Percentiles rank a stretch among this genome's conserved stretches.
These are phyloP conservation scores for Dysdera silvatica DNA, from an alignment of 1,140 invertebrate genomes.

Conservation along the genomic window DNA sequence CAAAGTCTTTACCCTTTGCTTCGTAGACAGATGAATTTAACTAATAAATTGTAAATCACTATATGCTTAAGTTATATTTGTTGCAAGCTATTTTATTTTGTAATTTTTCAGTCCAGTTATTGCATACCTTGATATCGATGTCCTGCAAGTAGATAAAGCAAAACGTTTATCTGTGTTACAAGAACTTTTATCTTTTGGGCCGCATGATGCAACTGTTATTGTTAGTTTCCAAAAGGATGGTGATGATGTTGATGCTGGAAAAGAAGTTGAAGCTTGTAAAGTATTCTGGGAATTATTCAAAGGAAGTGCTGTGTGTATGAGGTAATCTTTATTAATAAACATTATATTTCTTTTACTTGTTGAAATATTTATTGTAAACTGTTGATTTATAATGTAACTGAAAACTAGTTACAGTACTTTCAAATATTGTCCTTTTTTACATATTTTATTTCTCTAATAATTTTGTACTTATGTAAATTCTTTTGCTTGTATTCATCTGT, in stretches of 20 bases:
- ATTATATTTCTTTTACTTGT: background rate
- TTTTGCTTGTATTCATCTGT: too few relatives aligned
- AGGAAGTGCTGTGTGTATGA: conserved; percentile 74
- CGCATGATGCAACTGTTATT: conserved; percentile 90
- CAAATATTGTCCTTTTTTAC: too few relatives aligned
- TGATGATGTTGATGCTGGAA: conserved; percentile 42
- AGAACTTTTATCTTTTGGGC: conserved; percentile 77
- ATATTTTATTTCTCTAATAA: too few relatives aligned
- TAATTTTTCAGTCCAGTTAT: conserved; percentile 63
- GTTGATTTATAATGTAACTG: too few relatives aligned
- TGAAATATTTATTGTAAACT: background rate
- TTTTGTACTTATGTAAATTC: too few relatives aligned
- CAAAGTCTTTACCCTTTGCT: too few relatives aligned
- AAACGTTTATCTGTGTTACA: conserved; percentile 67
- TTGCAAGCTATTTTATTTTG: background rate
- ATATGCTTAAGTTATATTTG: too few relatives aligned
- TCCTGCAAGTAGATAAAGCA: conserved; percentile 64
- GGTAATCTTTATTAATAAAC: conserved; percentile 38
- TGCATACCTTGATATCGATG: conserved; percentile 78
- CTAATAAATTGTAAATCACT: too few relatives aligned
- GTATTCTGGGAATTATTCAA: conserved; percentile 61
- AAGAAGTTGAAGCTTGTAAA: conserved; percentile 60
- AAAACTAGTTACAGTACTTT: too few relatives aligned
- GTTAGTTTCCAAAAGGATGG: conserved; percentile 44
- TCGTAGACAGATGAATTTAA: too few relatives aligned